phyloP scores from a whole-genome alignment of 2,797 vertebrate species.

The Apodemus agrarius region DNA sequence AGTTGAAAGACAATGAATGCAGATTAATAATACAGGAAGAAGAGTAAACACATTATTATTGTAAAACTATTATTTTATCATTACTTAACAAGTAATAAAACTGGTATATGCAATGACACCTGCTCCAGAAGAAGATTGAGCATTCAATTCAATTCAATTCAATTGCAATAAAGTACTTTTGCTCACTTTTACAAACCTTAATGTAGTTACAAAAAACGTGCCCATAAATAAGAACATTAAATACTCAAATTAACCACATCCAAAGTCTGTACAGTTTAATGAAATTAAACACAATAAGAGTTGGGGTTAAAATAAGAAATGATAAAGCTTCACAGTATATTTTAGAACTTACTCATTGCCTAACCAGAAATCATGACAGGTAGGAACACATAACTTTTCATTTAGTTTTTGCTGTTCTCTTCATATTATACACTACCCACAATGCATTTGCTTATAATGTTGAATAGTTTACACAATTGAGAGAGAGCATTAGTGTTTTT shows the following conservation, averaged over 20 bases:
- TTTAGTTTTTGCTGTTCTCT: background rate
- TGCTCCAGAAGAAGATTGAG: background rate
- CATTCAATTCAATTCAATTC: background rate
- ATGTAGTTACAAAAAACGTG: background rate
- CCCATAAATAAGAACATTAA: background rate
- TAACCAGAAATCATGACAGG: background rate
- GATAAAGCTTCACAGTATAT: background rate
- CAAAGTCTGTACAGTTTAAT: background rate
- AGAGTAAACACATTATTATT: background rate
- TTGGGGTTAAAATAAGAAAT: background rate
- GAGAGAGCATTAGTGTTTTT: background rate
- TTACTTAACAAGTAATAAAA: background rate
- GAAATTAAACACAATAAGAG: background rate
- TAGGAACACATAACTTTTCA: background rate
- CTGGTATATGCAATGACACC: fast-evolving
- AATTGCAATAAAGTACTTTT: background rate
- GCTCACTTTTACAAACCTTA: background rate
- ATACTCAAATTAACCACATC: background rate
- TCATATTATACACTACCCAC: background rate
- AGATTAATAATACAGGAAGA: background rate
- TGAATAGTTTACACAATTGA: background rate
- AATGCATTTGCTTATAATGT: too few species aligned
- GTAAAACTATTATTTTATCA: background rate
- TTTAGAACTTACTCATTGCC: background rate
- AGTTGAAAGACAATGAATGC: background rate